Percentiles rank a stretch among this genome's conserved stretches.
Conservation (phyloP, 2,113 vertebrate genomes). For the Turnix velox region DNA sequence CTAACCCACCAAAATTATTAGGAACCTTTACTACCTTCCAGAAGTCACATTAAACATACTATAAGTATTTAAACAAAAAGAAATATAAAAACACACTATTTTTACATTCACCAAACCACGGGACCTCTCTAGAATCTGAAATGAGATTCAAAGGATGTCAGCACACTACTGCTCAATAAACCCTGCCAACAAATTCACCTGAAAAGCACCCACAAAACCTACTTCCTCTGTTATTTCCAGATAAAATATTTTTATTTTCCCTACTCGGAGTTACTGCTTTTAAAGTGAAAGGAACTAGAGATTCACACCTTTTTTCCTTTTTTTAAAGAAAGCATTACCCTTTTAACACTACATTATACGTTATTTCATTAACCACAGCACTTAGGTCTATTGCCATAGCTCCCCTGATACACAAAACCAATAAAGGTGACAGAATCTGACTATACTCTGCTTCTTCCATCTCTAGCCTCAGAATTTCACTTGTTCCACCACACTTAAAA, state of each 20-base stretch:
- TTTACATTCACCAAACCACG: background rate
- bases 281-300: background rate
- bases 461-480: background rate
- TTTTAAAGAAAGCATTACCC: background rate
- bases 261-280: background rate
- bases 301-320: background rate
- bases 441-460: background rate
- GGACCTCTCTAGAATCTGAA: background rate
- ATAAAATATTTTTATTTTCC: background rate
- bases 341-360: background rate
- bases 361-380: background rate
- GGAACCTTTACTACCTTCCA: background rate
- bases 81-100: background rate
- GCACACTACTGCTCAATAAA: background rate
- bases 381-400: background rate
- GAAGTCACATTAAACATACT: fast-evolving
- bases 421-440: background rate
- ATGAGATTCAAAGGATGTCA: background rate
- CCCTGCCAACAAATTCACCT: background rate
- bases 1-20: background rate
- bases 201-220: background rate
- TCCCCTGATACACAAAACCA: background rate
- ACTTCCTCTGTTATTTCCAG: too few relatives aligned
- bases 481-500: background rate
- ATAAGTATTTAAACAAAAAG: background rate